Conservation (phyloP, 1,140 invertebrate species). For the Branchinecta lynchi region DNA sequence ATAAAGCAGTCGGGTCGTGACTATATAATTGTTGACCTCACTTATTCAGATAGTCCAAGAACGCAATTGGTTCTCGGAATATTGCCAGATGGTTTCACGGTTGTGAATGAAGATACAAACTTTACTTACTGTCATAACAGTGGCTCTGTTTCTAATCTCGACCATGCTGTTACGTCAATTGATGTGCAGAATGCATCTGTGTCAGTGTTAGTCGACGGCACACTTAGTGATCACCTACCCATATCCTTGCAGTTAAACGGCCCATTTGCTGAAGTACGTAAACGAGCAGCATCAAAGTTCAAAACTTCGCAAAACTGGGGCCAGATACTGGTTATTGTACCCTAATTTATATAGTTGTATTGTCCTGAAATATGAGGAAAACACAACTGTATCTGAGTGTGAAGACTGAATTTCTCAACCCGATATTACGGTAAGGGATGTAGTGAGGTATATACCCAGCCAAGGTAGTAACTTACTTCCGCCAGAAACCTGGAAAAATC, state of each 20-base stretch:
- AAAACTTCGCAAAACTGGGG: not conserved
- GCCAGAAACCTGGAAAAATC: too few species aligned
- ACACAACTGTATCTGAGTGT: too few species aligned
- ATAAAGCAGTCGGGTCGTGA: conserved; percentile 8
- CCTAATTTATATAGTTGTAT: too few species aligned
- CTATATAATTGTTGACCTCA: conserved; percentile 7
- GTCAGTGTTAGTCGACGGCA: conserved; percentile 4
- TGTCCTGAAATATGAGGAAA: too few species aligned
- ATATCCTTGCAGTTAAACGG: conserved; percentile 1
- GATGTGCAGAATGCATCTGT: not conserved
- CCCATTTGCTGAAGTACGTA: conserved; percentile 1
- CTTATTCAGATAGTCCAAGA: not conserved
- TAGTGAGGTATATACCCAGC: too few species aligned
- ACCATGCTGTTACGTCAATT: not conserved
- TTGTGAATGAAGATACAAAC: conserved; percentile 2
- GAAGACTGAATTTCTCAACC: too few species aligned
- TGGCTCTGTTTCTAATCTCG: conserved; percentile 9
- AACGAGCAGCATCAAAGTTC: conserved; percentile 9
- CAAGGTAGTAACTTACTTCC: too few species aligned
- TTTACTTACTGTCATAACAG: conserved; percentile 7
- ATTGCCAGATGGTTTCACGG: conserved; percentile 1
- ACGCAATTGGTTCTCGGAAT: conserved; percentile 5
- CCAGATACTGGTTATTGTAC: not conserved
- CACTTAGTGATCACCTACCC: conserved; percentile 8
- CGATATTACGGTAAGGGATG: too few species aligned